Evolutionary conservation across 2,113 vertebrate genomes (phyloP), one percentile per base, ranked within the genome.

Genomic region (Tor tambroides): DNA sequence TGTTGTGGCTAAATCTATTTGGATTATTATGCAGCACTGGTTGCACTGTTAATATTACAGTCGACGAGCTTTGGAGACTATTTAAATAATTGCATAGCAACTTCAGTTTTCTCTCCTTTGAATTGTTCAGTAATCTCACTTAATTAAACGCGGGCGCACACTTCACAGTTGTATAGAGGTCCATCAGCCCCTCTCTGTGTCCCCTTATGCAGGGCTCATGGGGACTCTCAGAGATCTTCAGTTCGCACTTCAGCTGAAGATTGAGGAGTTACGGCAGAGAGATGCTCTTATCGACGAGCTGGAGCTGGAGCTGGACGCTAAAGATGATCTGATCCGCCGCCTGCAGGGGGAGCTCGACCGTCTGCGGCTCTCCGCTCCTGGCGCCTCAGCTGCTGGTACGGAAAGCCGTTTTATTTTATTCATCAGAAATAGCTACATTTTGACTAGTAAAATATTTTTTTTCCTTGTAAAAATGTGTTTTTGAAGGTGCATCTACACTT

Each of bases 341-440:
- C 93, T 95, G 30, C 95, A 94, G 89, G 94, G 92, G 65, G 95
- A 95, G 83, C 90, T 96, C 88, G 95, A 96, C 87, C 95, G 95
- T 14, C 92, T 94, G 85, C 90, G 95, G 86, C 91, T 92, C 41
- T 93, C 41, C 87, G 89, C 38, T 86, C 91, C 21, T 93, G 43
- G 65, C 6, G 15, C 0, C 83, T 93, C 41, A 87, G 89, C 38
- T 86, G 91, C 21, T 93, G 43, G 65, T 46, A 17, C 26, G 28
- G 17, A 21, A 30, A 65, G 0, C 12, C 0, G 3, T 5, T n/a
- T 71, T 19, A 72, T 72, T 72, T 30, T 32, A 21, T 69, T 2
- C 2, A 2, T 32, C 6, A 69, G 28, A 69, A 69, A 69, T 32
- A n/a, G n/a, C n/a, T n/a, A 69, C 0, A 8, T 32, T 32, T 32